phyloP scores from a whole-genome alignment of 2,113 vertebrate genomes.

The Lepisosteus osseus region DNA sequence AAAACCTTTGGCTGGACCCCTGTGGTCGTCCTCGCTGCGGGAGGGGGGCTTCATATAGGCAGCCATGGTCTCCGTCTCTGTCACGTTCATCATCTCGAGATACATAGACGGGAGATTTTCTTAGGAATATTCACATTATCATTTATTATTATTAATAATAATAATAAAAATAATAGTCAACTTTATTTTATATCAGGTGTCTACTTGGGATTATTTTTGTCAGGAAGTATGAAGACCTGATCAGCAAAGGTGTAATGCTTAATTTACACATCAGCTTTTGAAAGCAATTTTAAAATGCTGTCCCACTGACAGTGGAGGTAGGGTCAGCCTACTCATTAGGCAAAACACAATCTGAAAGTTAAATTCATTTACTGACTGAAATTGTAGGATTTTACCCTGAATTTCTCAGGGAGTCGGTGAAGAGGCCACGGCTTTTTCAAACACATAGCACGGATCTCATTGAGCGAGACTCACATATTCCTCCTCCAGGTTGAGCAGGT shows the following conservation, averaged over 20 bases:
- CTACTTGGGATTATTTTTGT: too few relatives aligned
- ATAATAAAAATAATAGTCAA: too few relatives aligned
- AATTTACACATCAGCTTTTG: too few relatives aligned
- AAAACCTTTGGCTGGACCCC: slow-evolving; percentile 67
- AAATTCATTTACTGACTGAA: neutral
- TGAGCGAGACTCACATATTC: slow-evolving; percentile 67
- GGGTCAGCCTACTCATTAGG: too few relatives aligned
- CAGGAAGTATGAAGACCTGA: too few relatives aligned
- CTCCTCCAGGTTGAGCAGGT: slow-evolving; percentile 77
- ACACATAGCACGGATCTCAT: neutral
- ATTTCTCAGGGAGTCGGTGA: neutral
- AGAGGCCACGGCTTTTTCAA: neutral
- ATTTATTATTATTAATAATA: too few relatives aligned
- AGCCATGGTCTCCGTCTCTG: slow-evolving; percentile 72
- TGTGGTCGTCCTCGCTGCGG: slow-evolving; percentile 54
- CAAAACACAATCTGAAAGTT: neutral
- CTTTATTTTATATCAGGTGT: too few relatives aligned
- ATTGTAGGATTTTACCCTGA: neutral
- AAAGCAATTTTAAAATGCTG: too few relatives aligned
- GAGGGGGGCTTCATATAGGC: slow-evolving; percentile 79
- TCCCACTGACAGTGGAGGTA: too few relatives aligned
- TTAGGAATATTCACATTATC: too few relatives aligned
- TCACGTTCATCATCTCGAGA: slow-evolving; percentile 70
- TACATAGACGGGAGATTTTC: neutral
- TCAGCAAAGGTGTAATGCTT: too few relatives aligned